These are phyloP conservation scores for Caracal caracal DNA, from an alignment of 2,113 vertebrate genomes.

Conservation along the genomic window DNA sequence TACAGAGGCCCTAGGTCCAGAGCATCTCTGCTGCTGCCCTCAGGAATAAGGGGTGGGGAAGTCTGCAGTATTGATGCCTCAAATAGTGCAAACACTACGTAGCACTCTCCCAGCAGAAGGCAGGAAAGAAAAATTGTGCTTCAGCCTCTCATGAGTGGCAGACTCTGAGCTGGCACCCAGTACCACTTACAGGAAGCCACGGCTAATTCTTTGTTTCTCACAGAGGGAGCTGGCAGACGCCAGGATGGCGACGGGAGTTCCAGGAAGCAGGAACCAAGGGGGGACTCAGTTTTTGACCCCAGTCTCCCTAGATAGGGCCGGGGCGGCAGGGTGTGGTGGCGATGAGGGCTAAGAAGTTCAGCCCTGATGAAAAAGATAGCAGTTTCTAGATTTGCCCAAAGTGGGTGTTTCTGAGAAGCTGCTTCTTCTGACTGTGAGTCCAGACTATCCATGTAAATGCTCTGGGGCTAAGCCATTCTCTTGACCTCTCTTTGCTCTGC, in stretches of 20 bases:
- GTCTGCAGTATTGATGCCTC: background rate
- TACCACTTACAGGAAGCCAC: background rate
- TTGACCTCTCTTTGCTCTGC: background rate
- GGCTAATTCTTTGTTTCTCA: slow-evolving; percentile 11
- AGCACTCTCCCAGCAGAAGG: background rate
- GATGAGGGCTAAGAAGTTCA: background rate
- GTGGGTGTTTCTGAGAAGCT: background rate
- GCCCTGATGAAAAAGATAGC: background rate
- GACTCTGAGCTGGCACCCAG: background rate
- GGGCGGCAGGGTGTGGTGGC: accelerated
- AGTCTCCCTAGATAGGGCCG: background rate
- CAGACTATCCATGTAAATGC: background rate
- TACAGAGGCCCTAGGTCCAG: background rate
- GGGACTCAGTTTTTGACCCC: background rate
- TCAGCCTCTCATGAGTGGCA: background rate
- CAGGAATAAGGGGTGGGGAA: background rate
- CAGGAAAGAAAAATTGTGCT: background rate
- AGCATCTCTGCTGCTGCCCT: background rate
- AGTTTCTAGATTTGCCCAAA: background rate
- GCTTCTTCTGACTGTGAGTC: background rate
- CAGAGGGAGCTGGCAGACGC: background rate
- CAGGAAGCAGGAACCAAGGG: background rate
- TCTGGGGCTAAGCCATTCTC: background rate
- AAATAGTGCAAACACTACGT: background rate
- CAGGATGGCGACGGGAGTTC: background rate